Conservation (phyloP, 2,888 invertebrate species). For the Morpho achilles region DNA sequence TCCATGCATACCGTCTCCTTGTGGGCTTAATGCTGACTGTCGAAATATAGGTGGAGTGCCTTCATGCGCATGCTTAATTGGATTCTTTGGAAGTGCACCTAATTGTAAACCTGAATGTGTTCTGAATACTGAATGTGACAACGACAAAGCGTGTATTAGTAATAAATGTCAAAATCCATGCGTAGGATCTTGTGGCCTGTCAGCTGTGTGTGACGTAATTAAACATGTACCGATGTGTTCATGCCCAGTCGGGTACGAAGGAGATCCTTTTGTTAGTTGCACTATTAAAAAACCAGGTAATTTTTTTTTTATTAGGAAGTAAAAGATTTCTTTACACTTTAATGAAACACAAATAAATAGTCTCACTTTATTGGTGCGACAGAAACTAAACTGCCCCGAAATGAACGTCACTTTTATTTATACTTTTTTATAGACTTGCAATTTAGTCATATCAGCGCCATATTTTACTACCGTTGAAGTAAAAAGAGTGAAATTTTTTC, state of each 20-base stretch:
- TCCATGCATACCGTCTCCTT: conserved; percentile 88
- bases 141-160: conserved; percentile 85
- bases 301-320: neutral
- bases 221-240: conserved; percentile 88
- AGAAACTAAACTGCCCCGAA: too few species aligned
- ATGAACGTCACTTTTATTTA: too few species aligned
- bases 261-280: conserved; percentile 87
- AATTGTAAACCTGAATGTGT: conserved; percentile 87
- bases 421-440: too few species aligned
- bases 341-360: neutral
- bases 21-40: conserved; percentile 85
- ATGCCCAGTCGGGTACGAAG: conserved; percentile 81
- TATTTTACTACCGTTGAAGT: too few species aligned
- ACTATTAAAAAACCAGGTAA: conserved; percentile 67
- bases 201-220: conserved; percentile 85
- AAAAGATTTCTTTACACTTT: neutral
- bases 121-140: conserved; percentile 85
- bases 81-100: conserved; percentile 85
- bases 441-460: too few species aligned
- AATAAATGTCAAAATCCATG: conserved; percentile 89
- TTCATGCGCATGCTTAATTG: conserved; percentile 83
- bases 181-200: conserved; percentile 85
- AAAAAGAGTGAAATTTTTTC: too few species aligned
- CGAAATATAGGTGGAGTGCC: conserved; percentile 72
- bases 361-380: too few species aligned